phyloP scores from a whole-genome alignment of 2,888 invertebrate genomes.

The Drosophila mayaguana region DNA sequence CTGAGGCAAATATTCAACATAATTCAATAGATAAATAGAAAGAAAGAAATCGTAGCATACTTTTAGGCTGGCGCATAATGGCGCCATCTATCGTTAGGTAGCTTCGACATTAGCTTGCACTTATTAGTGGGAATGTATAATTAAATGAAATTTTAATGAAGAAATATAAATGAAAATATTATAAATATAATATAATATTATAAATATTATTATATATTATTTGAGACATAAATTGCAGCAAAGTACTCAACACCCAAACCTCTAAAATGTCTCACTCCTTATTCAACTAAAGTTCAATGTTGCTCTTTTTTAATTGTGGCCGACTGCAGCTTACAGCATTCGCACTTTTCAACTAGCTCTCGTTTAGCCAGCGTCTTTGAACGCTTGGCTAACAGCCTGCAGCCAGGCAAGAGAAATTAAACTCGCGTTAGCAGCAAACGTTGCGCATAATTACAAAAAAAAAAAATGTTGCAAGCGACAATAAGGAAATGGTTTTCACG shows the following conservation, averaged over 20 bases:
- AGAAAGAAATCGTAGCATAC: constrained; percentile 16
- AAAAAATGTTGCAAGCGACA: constrained; percentile 28
- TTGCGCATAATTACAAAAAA: constrained; percentile 36
- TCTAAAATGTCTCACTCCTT: too few relatives aligned
- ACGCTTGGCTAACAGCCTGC: constrained; percentile 47
- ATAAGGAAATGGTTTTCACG: constrained; percentile 73
- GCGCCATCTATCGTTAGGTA: constrained; percentile 28
- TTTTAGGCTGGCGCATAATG: constrained; percentile 5
- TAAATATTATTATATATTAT: too few relatives aligned
- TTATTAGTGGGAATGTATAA: background rate
- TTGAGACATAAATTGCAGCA: too few relatives aligned
- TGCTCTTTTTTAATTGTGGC: background rate
- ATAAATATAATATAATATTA: too few relatives aligned
- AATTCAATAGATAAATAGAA: background rate
- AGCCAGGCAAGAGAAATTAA: constrained; percentile 25
- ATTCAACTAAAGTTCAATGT: background rate
- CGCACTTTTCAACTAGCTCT: constrained; percentile 38
- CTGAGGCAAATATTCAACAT: background rate
- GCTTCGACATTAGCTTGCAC: background rate
- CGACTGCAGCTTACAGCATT: background rate
- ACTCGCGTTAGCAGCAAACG: constrained; percentile 32
- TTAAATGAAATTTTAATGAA: background rate
- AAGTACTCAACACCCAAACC: background rate
- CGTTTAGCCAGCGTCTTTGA: constrained; percentile 47
- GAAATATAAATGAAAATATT: too few relatives aligned